Base-by-base conservation (phyloP, 1,140 invertebrate species). In the Nephila pilipes region DNA sequence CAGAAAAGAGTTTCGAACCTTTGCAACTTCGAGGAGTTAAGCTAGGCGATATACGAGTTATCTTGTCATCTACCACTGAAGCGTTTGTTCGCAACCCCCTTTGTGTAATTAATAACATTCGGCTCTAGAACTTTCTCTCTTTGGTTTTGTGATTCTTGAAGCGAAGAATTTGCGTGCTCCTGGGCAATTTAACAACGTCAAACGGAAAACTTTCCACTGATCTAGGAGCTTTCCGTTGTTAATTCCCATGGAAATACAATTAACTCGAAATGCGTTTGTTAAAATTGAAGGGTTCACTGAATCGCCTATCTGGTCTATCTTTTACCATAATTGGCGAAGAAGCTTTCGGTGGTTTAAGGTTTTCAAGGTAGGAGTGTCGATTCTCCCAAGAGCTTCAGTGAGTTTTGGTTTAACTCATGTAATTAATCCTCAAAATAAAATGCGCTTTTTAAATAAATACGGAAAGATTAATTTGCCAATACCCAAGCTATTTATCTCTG, bases 31-130 rank as follows among this genome's bases (percentile, higher is more conserved):
- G 63, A 6, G n/a, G 63, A 65, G n/a, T 46, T 65, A 65, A 65
- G 63, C 63, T n/a, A 65, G 22, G 22, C 63, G n/a, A 65, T 65
- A 65, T 29, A n/a, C 4, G 63, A 65, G 63, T 65, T 65, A 65
- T 65, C 63, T 65, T 65, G 63, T 65, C 63, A 65, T 65, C 63
- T 65, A 65, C 63, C 63, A 65, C 63, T 65, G 63, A 65, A 65
- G 63, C 63, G n/a, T 65, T 65, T 25, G 63, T 65, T 65, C 8
- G 20, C 22, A 65, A 65, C 10, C 22, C n/a, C n/a, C 63, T 65
- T 65, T 6, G 22, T 25, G 63, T 65, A 65, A 65, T 65, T 65
- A 65, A 65, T 65, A 65, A 65, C 63, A n/a, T 65, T 65, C 25
- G n/a, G n/a, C n/a, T 65, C n/a, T n/a, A 4, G 5, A 65, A 65